Conservation (phyloP, 2,113 vertebrate species). For the Podarcis raffonei region DNA sequence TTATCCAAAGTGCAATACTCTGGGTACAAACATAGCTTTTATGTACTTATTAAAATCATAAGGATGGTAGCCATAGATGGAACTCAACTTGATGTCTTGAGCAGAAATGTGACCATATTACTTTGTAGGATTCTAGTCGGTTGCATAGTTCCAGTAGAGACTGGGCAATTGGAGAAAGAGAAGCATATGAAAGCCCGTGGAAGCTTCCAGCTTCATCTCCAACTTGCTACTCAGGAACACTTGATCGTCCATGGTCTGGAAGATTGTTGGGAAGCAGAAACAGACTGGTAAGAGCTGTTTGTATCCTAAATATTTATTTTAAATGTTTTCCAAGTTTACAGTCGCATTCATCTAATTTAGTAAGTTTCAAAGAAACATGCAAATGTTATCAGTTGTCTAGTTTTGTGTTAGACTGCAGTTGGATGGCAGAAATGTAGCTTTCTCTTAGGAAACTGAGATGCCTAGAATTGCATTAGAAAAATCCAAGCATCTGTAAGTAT, state of each 20-base stretch:
- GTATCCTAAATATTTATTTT: not conserved
- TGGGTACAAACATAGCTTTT: not conserved
- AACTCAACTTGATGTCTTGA: not conserved
- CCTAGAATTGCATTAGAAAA: not conserved
- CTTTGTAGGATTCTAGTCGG: slow-evolving; percentile 74
- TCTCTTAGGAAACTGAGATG: not conserved
- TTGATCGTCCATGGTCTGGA: slow-evolving; percentile 78
- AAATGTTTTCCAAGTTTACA: not conserved
- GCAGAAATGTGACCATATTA: slow-evolving; percentile 24
- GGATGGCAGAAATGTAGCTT: not conserved
- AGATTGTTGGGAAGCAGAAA: slow-evolving; percentile 78
- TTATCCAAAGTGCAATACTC: not conserved
- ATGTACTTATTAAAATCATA: not conserved
- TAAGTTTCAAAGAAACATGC: not conserved
- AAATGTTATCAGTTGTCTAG: not conserved
- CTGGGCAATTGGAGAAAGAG: slow-evolving; percentile 78
- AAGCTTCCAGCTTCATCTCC: slow-evolving; percentile 78
- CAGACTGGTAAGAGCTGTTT: slow-evolving; percentile 78
- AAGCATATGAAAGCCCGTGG: slow-evolving; percentile 77
- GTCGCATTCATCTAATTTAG: not conserved
- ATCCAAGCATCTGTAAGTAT: not conserved
- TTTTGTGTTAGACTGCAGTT: not conserved
- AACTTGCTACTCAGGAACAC: slow-evolving; percentile 74
- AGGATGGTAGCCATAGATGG: not conserved
- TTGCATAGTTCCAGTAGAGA: slow-evolving; percentile 79